phyloP scores from a whole-genome alignment of 1,140 invertebrate species.

The Mactra quadrangularis region DNA sequence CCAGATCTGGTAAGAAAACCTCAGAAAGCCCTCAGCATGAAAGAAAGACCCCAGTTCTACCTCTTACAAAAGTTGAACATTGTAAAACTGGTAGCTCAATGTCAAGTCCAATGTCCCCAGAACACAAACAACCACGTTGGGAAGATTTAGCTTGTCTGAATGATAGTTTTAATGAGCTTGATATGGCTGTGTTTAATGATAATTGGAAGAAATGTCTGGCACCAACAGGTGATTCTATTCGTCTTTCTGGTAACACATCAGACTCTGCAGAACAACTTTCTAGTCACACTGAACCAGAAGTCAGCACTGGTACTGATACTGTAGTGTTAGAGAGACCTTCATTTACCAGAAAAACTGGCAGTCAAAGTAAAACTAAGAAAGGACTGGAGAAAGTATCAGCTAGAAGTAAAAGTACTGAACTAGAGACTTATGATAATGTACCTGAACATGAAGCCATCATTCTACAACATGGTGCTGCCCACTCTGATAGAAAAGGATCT shows the following conservation, averaged over 20 bases:
- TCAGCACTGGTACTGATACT: constrained; percentile 55
- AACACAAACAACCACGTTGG: constrained; percentile 69
- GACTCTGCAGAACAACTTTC: constrained; percentile 45
- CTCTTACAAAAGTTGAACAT: constrained; percentile 17
- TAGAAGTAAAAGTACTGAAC: constrained; percentile 5
- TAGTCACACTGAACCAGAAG: constrained; percentile 41
- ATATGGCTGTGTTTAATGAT: constrained; percentile 71
- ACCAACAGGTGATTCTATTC: constrained; percentile 68
- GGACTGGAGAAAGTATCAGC: neutral
- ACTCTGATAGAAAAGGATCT: constrained; percentile 24
- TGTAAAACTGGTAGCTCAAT: constrained; percentile 33
- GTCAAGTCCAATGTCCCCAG: constrained; percentile 69
- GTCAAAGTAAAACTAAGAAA: neutral
- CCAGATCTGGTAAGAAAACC: constrained; percentile 18
- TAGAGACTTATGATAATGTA: constrained; percentile 57
- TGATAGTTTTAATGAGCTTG: constrained; percentile 61
- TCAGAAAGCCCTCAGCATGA: constrained; percentile 36
- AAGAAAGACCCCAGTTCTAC: neutral
- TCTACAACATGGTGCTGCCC: neutral
- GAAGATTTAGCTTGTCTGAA: constrained; percentile 72
- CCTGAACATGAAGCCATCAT: constrained; percentile 47
- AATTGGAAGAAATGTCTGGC: constrained; percentile 69
- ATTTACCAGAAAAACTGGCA: constrained; percentile 36
- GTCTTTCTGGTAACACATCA: constrained; percentile 44
- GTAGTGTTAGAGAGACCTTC: constrained; percentile 55